Evolutionary conservation across 2,797 vertebrate genomes (phyloP), one percentile per base, ranked within the genome.

Genomic region (Pseudomugil gertrudae): DNA sequence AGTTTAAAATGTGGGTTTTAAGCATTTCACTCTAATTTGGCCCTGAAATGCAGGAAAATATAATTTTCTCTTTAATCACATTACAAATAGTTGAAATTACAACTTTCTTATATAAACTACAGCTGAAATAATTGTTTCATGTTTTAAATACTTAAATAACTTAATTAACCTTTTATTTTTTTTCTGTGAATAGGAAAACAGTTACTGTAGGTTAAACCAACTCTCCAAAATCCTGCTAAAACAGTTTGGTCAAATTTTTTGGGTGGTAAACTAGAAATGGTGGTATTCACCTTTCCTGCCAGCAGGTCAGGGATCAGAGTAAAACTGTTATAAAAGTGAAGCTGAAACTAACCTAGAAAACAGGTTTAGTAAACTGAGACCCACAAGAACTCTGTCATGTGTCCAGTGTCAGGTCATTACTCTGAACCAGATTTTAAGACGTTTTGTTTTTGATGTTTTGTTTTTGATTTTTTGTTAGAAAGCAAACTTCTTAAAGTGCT

Each of bases 321-420:
- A 35, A 72, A 66, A 58, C 81, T 60, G 27, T 81, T 84, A 75
- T 68, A 84, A 72, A 85, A 87, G 36, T 61, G 67, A 60, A 57
- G 76, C 62, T 84, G 84, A 78, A 69, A 79, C 26, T 50, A 59
- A 51, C 50, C 53, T 48, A 58, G 24, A 73, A 53, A 55, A 56
- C 57, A 57, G 73, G 63, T 63, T 84, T 66, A 68, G 66, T 66
- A n/a, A 76, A 60, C 52, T 48, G 66, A 52, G 72, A 78, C 57
- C 71, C 67, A 56, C 64, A 78, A 64, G 63, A 61, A 56, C 52
- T 62, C 66, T 59, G 73, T 57, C 67, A n/a, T 5, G 0, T 57
- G 57, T 74, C 36, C 67, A 68, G 26, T 69, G 71, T 63, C 8
- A 47, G 57, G 60, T 63, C 60, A 45, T 50, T 73, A 73, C 57